Conservation (phyloP, 2,888 invertebrate genomes). For the Drosophila infuscata region DNA sequence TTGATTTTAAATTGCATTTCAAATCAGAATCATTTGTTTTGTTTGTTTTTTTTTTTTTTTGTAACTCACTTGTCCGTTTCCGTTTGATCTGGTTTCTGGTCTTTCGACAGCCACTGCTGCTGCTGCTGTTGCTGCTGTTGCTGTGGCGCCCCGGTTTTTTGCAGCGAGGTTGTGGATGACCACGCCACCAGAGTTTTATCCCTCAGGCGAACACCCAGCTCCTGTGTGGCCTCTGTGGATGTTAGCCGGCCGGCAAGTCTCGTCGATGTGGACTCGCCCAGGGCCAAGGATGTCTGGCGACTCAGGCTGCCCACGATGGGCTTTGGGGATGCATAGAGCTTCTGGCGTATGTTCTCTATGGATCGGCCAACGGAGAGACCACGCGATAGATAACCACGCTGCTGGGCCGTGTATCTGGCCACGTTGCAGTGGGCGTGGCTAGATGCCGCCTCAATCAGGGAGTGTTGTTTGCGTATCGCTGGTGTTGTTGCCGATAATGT, state of each 20-base stretch:
- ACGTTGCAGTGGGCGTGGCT: conserved; percentile 42
- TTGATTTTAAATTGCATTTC: neutral
- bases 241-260: conserved; percentile 38
- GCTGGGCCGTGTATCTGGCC: conserved; percentile 57
- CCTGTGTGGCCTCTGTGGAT: conserved; percentile 27
- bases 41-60: neutral
- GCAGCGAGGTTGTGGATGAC: conserved; percentile 75
- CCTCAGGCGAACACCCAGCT: conserved; percentile 34
- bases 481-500: conserved; percentile 15
- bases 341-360: conserved; percentile 75
- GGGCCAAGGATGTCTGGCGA: conserved; percentile 50
- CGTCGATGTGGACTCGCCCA: conserved; percentile 35
- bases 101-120: conserved; percentile 21
- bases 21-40: neutral
- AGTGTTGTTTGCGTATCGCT: conserved; percentile 75
- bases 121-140: neutral
- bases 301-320: conserved; percentile 30
- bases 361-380: conserved; percentile 80
- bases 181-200: conserved; percentile 63
- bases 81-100: conserved; percentile 24
- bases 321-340: conserved; percentile 49
- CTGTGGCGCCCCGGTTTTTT: conserved; percentile 17
- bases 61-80: conserved; percentile 49
- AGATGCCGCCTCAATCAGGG: conserved; percentile 70
- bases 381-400: conserved; percentile 70